Evolutionary conservation across 2,888 invertebrate genomes (phyloP).

Genomic region (Zelleria hepariella): DNA sequence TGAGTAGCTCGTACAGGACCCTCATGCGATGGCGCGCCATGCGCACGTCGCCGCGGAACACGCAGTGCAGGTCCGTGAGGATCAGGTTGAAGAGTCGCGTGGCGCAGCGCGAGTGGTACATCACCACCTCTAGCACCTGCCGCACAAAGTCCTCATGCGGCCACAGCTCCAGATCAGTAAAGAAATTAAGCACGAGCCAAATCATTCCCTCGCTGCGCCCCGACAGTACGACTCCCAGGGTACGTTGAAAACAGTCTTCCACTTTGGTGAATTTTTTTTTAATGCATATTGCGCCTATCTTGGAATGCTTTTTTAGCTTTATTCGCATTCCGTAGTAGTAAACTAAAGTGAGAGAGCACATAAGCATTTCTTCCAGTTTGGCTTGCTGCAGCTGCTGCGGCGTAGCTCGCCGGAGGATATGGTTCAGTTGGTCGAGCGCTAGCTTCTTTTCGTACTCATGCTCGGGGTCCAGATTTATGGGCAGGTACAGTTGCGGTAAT

Average conservation of each 20-base stretch:
- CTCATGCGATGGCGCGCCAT: conserved; percentile 56
- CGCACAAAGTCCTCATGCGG: conserved; percentile 38
- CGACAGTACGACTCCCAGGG: conserved; percentile 29
- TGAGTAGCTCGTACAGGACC: conserved; percentile 62
- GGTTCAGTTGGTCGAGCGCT: conserved; percentile 27
- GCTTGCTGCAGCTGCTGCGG: neutral
- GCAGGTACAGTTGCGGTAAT: conserved; percentile 26
- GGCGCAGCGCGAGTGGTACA: conserved; percentile 34
- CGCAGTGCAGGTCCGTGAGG: conserved; percentile 41
- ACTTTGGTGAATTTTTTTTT: conserved; percentile 26
- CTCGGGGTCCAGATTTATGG: conserved; percentile 29
- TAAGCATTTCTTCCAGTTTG: conserved; percentile 20
- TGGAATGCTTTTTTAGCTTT: conserved; percentile 30
- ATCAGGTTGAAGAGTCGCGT: conserved; percentile 37
- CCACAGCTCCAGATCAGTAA: conserved; percentile 35
- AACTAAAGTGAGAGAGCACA: conserved; percentile 35
- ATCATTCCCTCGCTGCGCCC: conserved; percentile 36
- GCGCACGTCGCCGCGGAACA: conserved; percentile 32
- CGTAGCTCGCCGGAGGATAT: conserved; percentile 24
- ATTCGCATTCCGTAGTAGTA: conserved; percentile 48
- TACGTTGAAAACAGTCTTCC: neutral
- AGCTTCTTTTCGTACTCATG: conserved; percentile 26
- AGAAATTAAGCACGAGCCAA: conserved; percentile 37
- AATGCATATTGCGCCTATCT: conserved; percentile 30
- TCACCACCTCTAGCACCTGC: conserved; percentile 39